Percentiles rank a stretch among this genome's conserved stretches.
phyloP scores from a whole-genome alignment of 30 jellyfish, hydroid and myxozoan genomes.

The Cassiopea andromeda region DNA sequence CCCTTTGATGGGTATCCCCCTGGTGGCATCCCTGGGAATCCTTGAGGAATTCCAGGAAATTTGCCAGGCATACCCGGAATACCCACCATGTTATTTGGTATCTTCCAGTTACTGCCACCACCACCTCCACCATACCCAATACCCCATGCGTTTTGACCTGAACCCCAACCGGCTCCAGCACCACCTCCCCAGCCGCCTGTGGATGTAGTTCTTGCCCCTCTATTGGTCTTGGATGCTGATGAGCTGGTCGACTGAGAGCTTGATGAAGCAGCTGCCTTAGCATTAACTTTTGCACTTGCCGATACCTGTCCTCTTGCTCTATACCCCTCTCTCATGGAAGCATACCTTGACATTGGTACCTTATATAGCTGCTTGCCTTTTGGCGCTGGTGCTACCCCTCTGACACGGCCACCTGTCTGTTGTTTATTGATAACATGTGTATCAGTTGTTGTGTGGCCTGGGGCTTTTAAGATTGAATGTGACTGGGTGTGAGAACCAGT shows the following conservation, averaged over 20 bases:
- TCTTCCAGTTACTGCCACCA: constrained; percentile 57
- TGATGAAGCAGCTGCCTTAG: constrained; percentile 54
- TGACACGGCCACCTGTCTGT: constrained; percentile 64
- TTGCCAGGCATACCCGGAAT: constrained; percentile 67
- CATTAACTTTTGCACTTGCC: constrained; percentile 66
- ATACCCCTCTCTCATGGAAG: constrained; percentile 14
- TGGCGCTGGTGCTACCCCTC: constrained; percentile 49
- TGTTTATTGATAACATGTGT: constrained; percentile 62
- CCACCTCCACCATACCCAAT: constrained; percentile 73
- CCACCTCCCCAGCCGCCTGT: constrained; percentile 79
- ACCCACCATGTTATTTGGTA: constrained; percentile 52
- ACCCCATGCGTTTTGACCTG: constrained; percentile 74
- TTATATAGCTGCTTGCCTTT: background rate
- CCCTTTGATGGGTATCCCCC: constrained; percentile 65
- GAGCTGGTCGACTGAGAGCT: constrained; percentile 58
- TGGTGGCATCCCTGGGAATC: constrained; percentile 74
- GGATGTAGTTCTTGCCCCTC: constrained; percentile 56
- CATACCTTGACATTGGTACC: constrained; percentile 11
- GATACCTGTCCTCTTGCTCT: constrained; percentile 33
- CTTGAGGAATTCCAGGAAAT: constrained; percentile 48
- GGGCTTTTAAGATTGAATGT: constrained; percentile 49
- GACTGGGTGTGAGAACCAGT: constrained; percentile 59
- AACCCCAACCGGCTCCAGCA: constrained; percentile 75
- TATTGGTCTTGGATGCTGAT: constrained; percentile 41
- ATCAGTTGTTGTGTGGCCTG: constrained; percentile 68